Conservation (phyloP, 2,888 invertebrate genomes). For the Nemoura dubitans region DNA sequence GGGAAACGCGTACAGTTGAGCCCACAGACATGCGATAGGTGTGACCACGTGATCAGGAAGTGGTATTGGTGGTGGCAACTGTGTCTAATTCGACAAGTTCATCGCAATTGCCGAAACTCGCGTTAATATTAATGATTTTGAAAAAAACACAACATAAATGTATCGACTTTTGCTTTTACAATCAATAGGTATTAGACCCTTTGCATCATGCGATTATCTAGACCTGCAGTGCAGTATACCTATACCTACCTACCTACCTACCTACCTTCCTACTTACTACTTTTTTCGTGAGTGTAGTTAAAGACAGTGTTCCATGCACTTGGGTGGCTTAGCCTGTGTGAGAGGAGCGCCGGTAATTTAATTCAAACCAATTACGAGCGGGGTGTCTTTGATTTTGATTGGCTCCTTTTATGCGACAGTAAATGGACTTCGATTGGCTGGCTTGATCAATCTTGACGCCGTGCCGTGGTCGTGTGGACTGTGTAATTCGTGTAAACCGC, state of each 20-base stretch:
- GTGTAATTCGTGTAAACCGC: background rate
- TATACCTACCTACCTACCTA: too few relatives aligned
- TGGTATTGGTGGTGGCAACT: background rate
- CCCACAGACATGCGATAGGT: background rate
- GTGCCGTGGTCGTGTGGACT: background rate
- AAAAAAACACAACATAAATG: too few relatives aligned
- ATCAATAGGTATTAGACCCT: too few relatives aligned
- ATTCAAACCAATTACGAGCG: background rate
- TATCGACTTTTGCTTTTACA: too few relatives aligned
- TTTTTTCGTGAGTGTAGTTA: too few relatives aligned
- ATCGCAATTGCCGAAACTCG: background rate
- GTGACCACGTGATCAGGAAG: background rate
- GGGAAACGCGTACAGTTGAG: background rate
- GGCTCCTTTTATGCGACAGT: background rate
- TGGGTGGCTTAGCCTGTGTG: too few relatives aligned
- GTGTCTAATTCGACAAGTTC: background rate
- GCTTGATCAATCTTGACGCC: background rate
- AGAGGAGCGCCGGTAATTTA: too few relatives aligned
- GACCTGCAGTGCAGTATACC: too few relatives aligned
- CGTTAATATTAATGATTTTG: background rate
- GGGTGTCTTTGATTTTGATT: background rate
- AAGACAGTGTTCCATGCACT: too few relatives aligned
- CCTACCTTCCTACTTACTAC: too few relatives aligned
- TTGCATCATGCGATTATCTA: too few relatives aligned
- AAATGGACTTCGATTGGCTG: background rate